Evolutionary conservation across 1,140 invertebrate species (phyloP), one percentile per base, ranked within the genome.

Genomic region (Sogatella furcifera): DNA sequence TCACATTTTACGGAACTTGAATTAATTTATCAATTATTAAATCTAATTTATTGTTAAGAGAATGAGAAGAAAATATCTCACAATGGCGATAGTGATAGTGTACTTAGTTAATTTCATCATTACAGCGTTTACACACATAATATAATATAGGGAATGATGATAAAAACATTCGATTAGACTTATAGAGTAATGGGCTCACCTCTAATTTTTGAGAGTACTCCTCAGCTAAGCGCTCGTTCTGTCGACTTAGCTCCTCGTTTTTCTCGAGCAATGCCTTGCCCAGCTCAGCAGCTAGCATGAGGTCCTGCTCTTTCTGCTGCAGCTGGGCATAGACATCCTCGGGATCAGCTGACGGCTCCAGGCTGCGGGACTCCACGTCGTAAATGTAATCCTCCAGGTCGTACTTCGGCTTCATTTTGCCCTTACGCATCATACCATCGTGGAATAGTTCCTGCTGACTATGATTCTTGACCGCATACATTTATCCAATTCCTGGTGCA

Each of bases 261-360:
- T 92, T 91, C 67, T 97, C 93, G 56, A 98, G 77, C 52, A 98
- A 75, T 0, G 93, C 94, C 73, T 97, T 97, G 19, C 95, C 95
- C 34, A 98, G 76, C 73, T 97, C 93, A 0, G 95, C 95, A 0
- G 95, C 94, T 54, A 97, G 76, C 21, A 94, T 82, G 11, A 97
- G 80, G 71, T 97, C 94, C 62, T 88, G 86, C 69, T 97, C 94
- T 71, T 96, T 95, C 74, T 94, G 89, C 65, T 89, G 89, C 19
- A 98, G 75, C 69, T 93, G 84, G 15, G 83, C 83, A 78, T 84
- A 85, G 0, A 95, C 79, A 72, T 93, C 90, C 52, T 81, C 80
- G 38, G 78, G 77, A 53, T 77, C 75, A 76, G 79, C 68, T 78
- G 71, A 64, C 19, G 65, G 64, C 24, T 70, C 67, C 44, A 68